Conservation (phyloP, 2,797 vertebrate species). For the Hipposideros larvatus region DNA sequence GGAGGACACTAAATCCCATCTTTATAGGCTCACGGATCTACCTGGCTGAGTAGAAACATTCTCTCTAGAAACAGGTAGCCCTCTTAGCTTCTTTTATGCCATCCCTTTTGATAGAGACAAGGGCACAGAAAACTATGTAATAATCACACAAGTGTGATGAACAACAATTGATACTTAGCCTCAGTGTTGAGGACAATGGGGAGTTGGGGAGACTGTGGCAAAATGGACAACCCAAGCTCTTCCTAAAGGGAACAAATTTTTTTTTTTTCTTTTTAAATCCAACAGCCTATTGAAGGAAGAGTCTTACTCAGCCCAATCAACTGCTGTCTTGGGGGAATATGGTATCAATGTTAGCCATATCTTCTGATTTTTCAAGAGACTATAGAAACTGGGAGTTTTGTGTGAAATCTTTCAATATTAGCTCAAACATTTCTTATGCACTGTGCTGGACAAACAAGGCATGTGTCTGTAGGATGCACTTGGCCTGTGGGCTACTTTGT, state of each 20-base stretch:
- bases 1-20: not conserved
- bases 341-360: not conserved
- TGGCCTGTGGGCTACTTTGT: not conserved
- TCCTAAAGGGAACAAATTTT: not conserved
- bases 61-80: not conserved
- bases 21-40: not conserved
- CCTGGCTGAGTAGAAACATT: not conserved
- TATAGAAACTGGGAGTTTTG: not conserved
- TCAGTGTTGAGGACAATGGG: not conserved
- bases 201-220: not conserved
- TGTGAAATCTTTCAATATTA: not conserved
- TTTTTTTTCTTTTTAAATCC: no score
- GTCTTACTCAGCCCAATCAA: not conserved
- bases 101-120: not conserved
- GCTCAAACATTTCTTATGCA: not conserved
- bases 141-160: not conserved
- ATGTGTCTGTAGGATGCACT: not conserved
- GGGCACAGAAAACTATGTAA: not conserved
- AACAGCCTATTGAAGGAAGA: no score
- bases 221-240: not conserved
- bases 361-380: constrained; percentile 11
- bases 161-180: not conserved
- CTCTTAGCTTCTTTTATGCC: not conserved
- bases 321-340: not conserved
- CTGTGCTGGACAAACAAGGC: not conserved